Evolutionary conservation across 2,888 invertebrate species (phyloP).

Genomic region (Bimastos eiseni): DNA sequence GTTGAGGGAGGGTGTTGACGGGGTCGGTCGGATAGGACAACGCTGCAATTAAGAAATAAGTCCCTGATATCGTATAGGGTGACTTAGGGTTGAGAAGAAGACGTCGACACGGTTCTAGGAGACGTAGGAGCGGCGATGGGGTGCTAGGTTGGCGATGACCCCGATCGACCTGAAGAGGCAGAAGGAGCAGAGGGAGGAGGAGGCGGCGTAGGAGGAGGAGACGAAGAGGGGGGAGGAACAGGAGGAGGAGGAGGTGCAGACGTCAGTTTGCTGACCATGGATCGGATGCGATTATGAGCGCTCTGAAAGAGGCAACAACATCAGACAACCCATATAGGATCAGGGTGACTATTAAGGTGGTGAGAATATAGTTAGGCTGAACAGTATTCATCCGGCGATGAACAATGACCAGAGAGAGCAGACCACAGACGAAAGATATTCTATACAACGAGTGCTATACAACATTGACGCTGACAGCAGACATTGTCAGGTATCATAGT

Average conservation of each 20-base stretch:
- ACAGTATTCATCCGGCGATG: too few relatives aligned
- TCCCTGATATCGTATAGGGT: slow-evolving; percentile 7
- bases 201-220: background rate
- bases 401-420: background rate
- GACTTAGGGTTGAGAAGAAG: background rate
- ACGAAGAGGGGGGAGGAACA: background rate
- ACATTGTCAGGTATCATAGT: background rate
- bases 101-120: background rate
- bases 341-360: background rate
- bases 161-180: background rate
- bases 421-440: background rate
- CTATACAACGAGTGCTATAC: background rate
- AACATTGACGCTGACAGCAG: background rate
- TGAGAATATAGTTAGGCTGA: too few relatives aligned
- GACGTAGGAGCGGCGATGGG: background rate
- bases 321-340: background rate
- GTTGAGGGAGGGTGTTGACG: background rate
- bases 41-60: background rate
- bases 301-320: slow-evolving; percentile 32
- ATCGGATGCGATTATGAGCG: slow-evolving; percentile 40
- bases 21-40: background rate
- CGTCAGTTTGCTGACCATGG: slow-evolving; percentile 34
- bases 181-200: background rate
- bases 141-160: background rate
- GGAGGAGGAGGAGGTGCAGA: background rate